Conservation (phyloP, 2,888 invertebrate genomes). For the Synanthedon formicaeformis region DNA sequence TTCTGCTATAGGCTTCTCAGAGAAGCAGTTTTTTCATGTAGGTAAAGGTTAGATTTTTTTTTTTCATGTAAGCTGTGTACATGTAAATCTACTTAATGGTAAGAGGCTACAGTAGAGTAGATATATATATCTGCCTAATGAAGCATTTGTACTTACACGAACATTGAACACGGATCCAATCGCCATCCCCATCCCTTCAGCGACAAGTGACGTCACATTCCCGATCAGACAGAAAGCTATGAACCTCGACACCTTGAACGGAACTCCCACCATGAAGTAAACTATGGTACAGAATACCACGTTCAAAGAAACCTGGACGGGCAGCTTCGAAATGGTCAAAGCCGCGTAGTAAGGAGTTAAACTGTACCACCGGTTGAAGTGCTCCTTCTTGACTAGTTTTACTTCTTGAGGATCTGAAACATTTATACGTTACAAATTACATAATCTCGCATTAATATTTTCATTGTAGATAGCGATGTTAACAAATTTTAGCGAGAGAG, state of each 20-base stretch:
- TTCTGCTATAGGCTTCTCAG: too few relatives aligned
- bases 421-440: not conserved
- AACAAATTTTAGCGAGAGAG: not conserved
- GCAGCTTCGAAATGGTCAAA: constrained; percentile 72
- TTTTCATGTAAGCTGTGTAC: too few relatives aligned
- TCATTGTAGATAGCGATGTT: too few relatives aligned
- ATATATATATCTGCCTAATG: too few relatives aligned
- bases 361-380: constrained; percentile 78
- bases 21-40: too few relatives aligned
- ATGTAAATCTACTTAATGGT: too few relatives aligned
- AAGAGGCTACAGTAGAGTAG: too few relatives aligned
- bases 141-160: too few relatives aligned
- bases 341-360: constrained; percentile 75
- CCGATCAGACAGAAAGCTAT: constrained; percentile 75
- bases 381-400: constrained; percentile 76
- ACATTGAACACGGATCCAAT: constrained; percentile 79
- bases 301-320: constrained; percentile 71
- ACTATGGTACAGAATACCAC: constrained; percentile 71
- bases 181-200: constrained; percentile 83
- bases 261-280: constrained; percentile 78
- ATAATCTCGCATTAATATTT: too few relatives aligned
- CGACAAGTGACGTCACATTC: constrained; percentile 77
- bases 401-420: constrained; percentile 76
- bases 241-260: constrained; percentile 74
- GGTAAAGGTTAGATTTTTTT: too few relatives aligned